Evolutionary conservation across 2,888 invertebrate species (phyloP).

Genomic region (Mythimna albipuncta): DNA sequence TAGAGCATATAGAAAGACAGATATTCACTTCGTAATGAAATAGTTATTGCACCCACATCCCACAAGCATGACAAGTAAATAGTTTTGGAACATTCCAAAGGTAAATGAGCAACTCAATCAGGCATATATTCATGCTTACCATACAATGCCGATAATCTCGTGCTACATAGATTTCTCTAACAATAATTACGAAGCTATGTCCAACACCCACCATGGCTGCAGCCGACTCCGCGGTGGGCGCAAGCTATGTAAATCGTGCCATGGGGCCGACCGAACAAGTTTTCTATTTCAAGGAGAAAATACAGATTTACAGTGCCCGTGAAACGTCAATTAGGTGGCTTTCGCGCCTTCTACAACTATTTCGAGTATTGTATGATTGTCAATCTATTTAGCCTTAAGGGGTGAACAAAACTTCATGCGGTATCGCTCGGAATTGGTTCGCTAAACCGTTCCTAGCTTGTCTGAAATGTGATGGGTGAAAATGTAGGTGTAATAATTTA

Average conservation of each 20-base stretch:
- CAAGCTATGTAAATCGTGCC: slow-evolving; percentile 72
- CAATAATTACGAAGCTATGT: slow-evolving; percentile 67
- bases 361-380: slow-evolving; percentile 68
- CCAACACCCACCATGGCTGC: slow-evolving; percentile 59
- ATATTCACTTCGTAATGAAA: not conserved
- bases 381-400: slow-evolving; percentile 69
- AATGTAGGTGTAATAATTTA: slow-evolving; percentile 49
- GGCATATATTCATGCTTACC: slow-evolving; percentile 48
- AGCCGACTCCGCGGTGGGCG: slow-evolving; percentile 56
- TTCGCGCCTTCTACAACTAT: slow-evolving; percentile 70
- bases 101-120: slow-evolving; percentile 38
- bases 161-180: slow-evolving; percentile 63
- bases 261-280: slow-evolving; percentile 67
- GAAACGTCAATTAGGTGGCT: slow-evolving; percentile 75
- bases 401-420: slow-evolving; percentile 61
- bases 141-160: slow-evolving; percentile 59
- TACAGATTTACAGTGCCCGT: slow-evolving; percentile 74
- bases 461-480: slow-evolving; percentile 54
- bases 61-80: slow-evolving; percentile 20
- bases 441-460: slow-evolving; percentile 29
- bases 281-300: slow-evolving; percentile 78
- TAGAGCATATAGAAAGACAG: not conserved
- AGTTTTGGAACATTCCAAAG: slow-evolving; percentile 12
- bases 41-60: slow-evolving; percentile 6
- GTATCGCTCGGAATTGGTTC: slow-evolving; percentile 45